A percentile compares a stretch with the other conserved stretches of the same genome.
phyloP scores from a whole-genome alignment of 2,113 vertebrate genomes.

The Corythornis vintsioides region DNA sequence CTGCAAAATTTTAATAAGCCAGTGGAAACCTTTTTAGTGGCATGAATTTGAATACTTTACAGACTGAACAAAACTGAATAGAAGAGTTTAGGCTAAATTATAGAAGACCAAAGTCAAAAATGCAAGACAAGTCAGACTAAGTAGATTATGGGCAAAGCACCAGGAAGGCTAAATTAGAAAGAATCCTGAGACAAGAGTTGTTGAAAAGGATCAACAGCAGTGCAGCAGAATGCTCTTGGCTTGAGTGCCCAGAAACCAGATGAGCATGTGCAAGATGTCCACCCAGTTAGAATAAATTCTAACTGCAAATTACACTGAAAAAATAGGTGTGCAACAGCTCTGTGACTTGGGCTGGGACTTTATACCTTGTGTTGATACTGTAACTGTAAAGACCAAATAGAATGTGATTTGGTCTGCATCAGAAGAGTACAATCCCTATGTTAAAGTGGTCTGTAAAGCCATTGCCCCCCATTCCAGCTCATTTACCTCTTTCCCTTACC shows the following conservation, averaged over 20 bases:
- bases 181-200: not conserved
- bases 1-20: not conserved
- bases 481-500: not conserved
- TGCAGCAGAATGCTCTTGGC: not conserved
- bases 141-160: not conserved
- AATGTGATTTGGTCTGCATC: not conserved
- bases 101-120: not conserved
- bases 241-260: not conserved
- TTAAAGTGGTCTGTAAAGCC: not conserved
- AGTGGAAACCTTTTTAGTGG: not conserved
- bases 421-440: not conserved
- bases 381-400: not conserved
- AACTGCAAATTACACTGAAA: not conserved
- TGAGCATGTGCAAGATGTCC: not conserved
- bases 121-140: not conserved
- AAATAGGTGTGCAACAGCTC: not conserved
- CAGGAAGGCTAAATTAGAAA: not conserved
- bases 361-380: not conserved
- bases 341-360: not conserved
- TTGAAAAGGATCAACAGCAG: not conserved
- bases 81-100: not conserved
- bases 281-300: not conserved
- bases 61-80: not conserved
- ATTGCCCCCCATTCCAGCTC: not conserved
- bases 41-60: not conserved